These are phyloP conservation scores for Nylanderia fulva DNA, from an alignment of 1,140 invertebrate genomes.

Conservation along the genomic window DNA sequence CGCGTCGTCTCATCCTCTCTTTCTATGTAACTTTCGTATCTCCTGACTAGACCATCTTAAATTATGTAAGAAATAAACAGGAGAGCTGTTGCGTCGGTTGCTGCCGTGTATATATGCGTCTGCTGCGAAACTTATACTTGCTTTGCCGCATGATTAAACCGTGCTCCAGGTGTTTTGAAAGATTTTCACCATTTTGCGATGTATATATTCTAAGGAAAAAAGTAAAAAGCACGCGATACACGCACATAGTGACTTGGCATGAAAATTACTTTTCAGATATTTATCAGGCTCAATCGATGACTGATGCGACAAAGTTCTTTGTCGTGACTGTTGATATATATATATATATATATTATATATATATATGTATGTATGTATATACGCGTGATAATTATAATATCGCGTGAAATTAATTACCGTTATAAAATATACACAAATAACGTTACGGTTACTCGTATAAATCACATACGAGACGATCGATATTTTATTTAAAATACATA, in stretches of 20 bases:
- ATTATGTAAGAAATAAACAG: conserved; percentile 75
- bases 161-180: conserved; percentile 66
- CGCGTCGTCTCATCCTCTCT: background rate
- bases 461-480: conserved; percentile 34
- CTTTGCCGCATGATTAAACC: conserved; percentile 67
- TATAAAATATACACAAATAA: conserved; percentile 23
- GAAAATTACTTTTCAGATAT: conserved; percentile 9
- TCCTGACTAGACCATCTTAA: conserved; percentile 42
- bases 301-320: conserved; percentile 3
- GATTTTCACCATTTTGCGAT: conserved; percentile 63
- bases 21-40: conserved; percentile 38
- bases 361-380: too few relatives aligned
- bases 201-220: conserved; percentile 10
- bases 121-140: conserved; percentile 43
- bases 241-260: background rate
- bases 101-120: background rate
- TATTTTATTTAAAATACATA: conserved; percentile 22
- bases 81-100: background rate
- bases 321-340: background rate
- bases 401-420: conserved; percentile 29
- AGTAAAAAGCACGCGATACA: background rate
- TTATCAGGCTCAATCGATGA: conserved; percentile 11
- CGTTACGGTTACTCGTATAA: background rate
- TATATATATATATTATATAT: too few relatives aligned
- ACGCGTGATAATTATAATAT: conserved; percentile 46